These are phyloP conservation scores for Antheraea assamensis DNA, from an alignment of 2,888 invertebrate genomes.

Conservation along the genomic window DNA sequence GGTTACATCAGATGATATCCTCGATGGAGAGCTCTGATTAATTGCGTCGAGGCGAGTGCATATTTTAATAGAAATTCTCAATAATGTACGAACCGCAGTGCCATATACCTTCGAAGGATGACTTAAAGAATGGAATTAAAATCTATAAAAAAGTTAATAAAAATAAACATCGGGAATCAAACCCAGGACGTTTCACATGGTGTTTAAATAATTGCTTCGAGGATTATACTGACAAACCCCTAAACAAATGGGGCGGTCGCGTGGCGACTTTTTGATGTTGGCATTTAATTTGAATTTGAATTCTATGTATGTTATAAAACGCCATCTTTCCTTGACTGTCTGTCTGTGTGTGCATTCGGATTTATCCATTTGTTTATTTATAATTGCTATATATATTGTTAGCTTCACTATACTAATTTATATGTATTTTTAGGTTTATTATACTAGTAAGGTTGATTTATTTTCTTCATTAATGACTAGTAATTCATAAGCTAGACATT, in stretches of 20 bases:
- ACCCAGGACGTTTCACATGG: not conserved
- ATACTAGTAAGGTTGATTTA: too few species aligned
- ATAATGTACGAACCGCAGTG: too few species aligned
- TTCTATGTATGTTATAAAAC: not conserved
- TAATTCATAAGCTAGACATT: too few species aligned
- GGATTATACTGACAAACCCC: conserved; percentile 10
- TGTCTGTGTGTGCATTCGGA: not conserved
- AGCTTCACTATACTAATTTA: too few species aligned
- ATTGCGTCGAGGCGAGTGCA: too few species aligned
- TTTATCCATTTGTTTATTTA: not conserved
- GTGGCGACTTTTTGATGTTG: conserved; percentile 1
- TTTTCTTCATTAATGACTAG: too few species aligned
- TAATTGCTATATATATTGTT: too few species aligned
- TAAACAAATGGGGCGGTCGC: conserved; percentile 3
- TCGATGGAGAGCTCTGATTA: too few species aligned
- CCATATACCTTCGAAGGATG: too few species aligned
- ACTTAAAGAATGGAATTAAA: not conserved
- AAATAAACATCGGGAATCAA: not conserved
- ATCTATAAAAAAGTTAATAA: not conserved
- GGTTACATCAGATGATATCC: too few species aligned
- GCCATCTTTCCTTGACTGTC: not conserved
- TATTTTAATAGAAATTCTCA: too few species aligned
- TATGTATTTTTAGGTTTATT: too few species aligned
- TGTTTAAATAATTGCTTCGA: conserved; percentile 7
- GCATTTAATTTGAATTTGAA: conserved; percentile 10